Conservation (phyloP, 2,797 vertebrate species). For the Carapus acus region DNA sequence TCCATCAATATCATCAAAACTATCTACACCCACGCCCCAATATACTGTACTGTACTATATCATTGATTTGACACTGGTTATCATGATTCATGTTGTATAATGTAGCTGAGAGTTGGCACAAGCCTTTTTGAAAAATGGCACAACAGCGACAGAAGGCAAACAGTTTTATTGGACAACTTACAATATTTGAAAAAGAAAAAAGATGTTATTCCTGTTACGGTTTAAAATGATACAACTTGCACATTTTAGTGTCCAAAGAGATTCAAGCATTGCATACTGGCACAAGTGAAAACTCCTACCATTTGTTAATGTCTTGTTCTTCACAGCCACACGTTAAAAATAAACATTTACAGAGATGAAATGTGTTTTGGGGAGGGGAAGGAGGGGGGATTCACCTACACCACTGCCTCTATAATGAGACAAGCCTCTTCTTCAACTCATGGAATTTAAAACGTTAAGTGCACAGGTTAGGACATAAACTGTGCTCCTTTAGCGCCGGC, state of each 20-base stretch:
- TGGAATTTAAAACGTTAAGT: conserved; percentile 91
- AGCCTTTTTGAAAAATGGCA: no score
- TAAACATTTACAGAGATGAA: conserved; percentile 91
- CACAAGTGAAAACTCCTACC: conserved; percentile 83
- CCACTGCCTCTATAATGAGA: conserved; percentile 99
- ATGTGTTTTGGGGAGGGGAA: conserved; percentile 59
- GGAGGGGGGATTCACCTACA: conserved; percentile 84
- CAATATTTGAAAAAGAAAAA: conserved; percentile 58
- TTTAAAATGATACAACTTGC: conserved; percentile 73
- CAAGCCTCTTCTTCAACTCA: conserved; percentile 99
- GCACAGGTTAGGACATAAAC: conserved; percentile 76
- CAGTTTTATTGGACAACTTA: conserved; percentile 77
- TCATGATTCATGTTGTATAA: no score
- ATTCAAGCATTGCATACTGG: conserved; percentile 74
- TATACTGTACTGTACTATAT: no score
- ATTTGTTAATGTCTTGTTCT: conserved; percentile 75
- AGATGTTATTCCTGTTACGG: conserved; percentile 54
- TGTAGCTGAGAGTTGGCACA: no score
- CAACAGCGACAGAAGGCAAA: conserved; percentile 54
- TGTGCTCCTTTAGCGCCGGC: conserved; percentile 90
- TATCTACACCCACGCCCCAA: no score
- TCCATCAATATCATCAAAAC: no score
- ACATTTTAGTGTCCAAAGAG: conserved; percentile 72
- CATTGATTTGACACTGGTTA: no score
- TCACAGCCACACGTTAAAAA: conserved; percentile 86